phyloP scores from a whole-genome alignment of 2,888 invertebrate genomes.

The Cheilosia vernalis region DNA sequence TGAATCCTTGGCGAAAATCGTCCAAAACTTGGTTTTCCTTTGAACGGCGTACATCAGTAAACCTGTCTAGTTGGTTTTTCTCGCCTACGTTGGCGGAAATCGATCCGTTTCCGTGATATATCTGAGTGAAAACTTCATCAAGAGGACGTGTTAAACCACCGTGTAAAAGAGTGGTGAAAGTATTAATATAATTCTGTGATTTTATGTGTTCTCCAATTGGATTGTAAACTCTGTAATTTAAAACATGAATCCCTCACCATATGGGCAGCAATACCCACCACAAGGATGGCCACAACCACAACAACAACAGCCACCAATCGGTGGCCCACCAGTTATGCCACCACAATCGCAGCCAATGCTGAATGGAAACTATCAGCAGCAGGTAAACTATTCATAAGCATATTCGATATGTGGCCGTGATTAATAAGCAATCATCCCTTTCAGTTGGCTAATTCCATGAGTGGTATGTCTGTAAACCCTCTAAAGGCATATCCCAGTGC shows the following conservation, averaged over 20 bases:
- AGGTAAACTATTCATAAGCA: conserved; percentile 77
- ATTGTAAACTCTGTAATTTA: conserved; percentile 20
- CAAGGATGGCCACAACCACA: conserved; percentile 79
- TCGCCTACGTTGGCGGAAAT: conserved; percentile 39
- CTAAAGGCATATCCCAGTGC: conserved; percentile 76
- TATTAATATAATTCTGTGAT: conserved; percentile 49
- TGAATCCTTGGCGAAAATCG: conserved; percentile 1
- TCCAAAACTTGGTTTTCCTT: background rate
- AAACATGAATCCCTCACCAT: conserved; percentile 81
- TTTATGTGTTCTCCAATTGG: conserved; percentile 57
- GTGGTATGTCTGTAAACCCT: conserved; percentile 80
- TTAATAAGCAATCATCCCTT: conserved; percentile 1
- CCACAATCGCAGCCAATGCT: conserved; percentile 78
- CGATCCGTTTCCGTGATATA: conserved; percentile 27
- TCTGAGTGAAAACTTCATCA: conserved; percentile 59
- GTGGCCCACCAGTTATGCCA: conserved; percentile 66
- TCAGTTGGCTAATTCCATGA: conserved; percentile 80
- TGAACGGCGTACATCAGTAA: background rate
- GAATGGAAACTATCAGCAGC: conserved; percentile 83
- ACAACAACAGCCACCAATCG: conserved; percentile 79
- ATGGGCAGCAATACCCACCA: conserved; percentile 78
- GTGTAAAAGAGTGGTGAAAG: conserved; percentile 65
- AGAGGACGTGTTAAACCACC: conserved; percentile 62
- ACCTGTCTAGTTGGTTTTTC: conserved; percentile 1
- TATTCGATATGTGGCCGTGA: background rate